Conservation (phyloP, 2,113 vertebrate genomes). For the Condylura cristata region DNA sequence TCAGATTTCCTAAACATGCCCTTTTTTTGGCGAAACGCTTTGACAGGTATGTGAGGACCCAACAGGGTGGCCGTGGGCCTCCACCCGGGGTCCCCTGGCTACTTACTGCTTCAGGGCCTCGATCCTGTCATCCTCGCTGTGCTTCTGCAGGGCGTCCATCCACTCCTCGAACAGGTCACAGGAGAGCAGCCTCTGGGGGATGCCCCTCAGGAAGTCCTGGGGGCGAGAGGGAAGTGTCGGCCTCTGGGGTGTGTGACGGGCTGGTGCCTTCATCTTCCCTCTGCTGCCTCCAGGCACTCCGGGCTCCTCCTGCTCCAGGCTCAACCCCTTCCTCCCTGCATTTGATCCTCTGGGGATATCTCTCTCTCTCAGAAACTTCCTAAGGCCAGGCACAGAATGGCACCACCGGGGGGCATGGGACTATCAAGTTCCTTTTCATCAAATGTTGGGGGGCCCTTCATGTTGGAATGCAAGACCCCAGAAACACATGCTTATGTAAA, state of each 20-base stretch:
- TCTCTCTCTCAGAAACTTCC: neutral
- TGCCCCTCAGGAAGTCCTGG: conserved; percentile 95
- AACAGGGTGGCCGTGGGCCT: fast-evolving
- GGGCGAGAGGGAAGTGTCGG: neutral
- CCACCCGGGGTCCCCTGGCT: fast-evolving
- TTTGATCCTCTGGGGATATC: neutral
- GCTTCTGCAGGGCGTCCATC: conserved; percentile 90
- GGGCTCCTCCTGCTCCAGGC: neutral
- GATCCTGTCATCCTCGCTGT: conserved; percentile 83
- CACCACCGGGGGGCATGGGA: neutral
- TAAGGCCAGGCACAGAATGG: neutral
- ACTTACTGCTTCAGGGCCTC: conserved; percentile 91
- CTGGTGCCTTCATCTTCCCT: fast-evolving
- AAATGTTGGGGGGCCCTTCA: neutral
- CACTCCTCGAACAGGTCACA: conserved; percentile 90
- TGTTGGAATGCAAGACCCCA: neutral
- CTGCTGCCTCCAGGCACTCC: neutral
- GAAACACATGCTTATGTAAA: neutral
- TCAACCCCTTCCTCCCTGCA: neutral
- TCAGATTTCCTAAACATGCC: fast-evolving
- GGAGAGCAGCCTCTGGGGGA: conserved; percentile 92
- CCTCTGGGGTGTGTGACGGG: fast-evolving
- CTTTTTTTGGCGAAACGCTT: neutral
- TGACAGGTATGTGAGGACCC: fast-evolving
- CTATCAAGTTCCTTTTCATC: neutral